Conservation (phyloP, 2,888 invertebrate genomes). For the Cosmopolites sordidus region DNA sequence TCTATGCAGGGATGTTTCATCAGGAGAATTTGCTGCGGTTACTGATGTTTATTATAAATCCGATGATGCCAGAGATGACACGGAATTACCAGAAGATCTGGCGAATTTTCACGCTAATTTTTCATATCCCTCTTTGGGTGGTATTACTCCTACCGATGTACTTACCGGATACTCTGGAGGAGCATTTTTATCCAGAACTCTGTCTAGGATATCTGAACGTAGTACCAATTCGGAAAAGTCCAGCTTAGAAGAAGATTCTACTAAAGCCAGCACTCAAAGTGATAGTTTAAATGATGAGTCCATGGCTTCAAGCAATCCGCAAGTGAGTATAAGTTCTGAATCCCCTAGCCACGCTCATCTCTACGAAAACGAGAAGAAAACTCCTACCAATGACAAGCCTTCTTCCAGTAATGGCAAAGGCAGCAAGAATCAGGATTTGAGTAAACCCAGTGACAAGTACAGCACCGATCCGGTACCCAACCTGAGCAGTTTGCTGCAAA, state of each 20-base stretch:
- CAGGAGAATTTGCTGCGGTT: constrained; percentile 40
- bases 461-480: constrained; percentile 40
- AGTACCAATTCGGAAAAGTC: constrained; percentile 87
- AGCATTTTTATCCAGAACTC: constrained; percentile 70
- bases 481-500: constrained; percentile 44
- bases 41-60: constrained; percentile 43
- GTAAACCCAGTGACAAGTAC: constrained; percentile 32
- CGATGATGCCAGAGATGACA: constrained; percentile 57
- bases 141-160: constrained; percentile 58
- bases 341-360: constrained; percentile 71
- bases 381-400: constrained; percentile 35
- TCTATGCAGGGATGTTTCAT: constrained; percentile 40
- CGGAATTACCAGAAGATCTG: constrained; percentile 70
- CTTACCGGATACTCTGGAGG: constrained; percentile 57
- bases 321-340: constrained; percentile 80
- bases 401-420: constrained; percentile 21
- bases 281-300: constrained; percentile 83
- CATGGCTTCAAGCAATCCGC: constrained; percentile 77
- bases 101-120: constrained; percentile 73
- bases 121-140: constrained; percentile 62
- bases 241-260: constrained; percentile 80
- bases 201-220: constrained; percentile 82
- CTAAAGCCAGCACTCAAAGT: constrained; percentile 78
- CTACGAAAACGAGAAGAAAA: constrained; percentile 48
- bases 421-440: constrained; percentile 28